Conservation (phyloP, 2,113 vertebrate species). For the Clarias gariepinus region DNA sequence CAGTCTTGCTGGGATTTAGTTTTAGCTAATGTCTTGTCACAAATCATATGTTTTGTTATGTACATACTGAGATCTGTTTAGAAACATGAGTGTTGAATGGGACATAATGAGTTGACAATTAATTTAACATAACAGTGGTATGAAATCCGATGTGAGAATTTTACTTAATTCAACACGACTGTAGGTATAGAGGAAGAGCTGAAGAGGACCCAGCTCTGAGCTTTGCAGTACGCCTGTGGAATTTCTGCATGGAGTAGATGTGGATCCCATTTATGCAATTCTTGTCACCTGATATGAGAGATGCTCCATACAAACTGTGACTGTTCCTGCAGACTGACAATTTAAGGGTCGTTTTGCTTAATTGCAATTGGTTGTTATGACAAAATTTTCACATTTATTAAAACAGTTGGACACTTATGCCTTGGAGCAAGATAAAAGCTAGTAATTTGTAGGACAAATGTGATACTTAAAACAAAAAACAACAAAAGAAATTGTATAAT, state of each 20-base stretch:
- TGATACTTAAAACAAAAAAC: not conserved
- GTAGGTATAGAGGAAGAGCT: not conserved
- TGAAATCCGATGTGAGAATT: no score
- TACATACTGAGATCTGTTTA: not conserved
- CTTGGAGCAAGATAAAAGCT: not conserved
- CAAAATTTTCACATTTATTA: no score
- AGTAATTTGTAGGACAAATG: not conserved
- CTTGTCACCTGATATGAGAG: not conserved
- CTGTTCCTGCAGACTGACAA: no score
- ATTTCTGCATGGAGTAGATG: not conserved
- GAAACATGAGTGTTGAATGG: no score
- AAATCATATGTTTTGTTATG: no score
- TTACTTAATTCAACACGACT: not conserved
- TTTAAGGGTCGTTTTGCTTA: no score
- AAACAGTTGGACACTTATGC: no score
- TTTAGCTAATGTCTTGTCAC: not conserved
- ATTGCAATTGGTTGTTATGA: not conserved
- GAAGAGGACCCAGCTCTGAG: not conserved
- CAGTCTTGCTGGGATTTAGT: no score
- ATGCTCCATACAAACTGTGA: not conserved
- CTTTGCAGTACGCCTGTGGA: not conserved
- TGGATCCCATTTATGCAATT: not conserved
- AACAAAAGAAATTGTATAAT: no score
- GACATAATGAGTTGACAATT: not conserved
- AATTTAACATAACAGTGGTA: not conserved